A percentile compares a stretch with the other conserved stretches of the same genome.
Conservation (phyloP, 2,888 invertebrate species). For the Polydrusus pterygomalis region DNA sequence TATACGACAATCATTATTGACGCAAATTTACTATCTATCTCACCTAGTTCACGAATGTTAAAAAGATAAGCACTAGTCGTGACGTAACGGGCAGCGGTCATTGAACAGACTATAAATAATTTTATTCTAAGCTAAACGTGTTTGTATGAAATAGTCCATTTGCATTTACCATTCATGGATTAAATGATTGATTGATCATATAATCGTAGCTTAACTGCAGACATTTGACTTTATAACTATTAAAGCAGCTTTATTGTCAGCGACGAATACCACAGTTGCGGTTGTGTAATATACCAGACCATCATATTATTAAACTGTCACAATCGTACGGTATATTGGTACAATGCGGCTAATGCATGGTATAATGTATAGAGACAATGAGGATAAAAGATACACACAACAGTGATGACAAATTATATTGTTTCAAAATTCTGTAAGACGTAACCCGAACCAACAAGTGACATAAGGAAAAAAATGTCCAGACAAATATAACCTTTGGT, state of each 20-base stretch:
- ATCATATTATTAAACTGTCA: not conserved
- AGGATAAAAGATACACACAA: not conserved
- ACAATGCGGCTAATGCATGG: not conserved
- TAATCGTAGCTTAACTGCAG: not conserved
- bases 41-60: no score
- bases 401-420: no score
- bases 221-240: conserved; percentile 8
- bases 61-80: no score
- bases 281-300: not conserved
- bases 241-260: conserved; percentile 8
- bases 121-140: no score
- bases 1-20: no score
- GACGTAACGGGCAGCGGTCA: no score
- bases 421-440: no score
- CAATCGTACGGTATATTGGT: not conserved
- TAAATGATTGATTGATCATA: not conserved
- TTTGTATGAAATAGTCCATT: not conserved
- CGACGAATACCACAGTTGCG: not conserved
- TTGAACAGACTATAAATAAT: no score
- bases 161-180: not conserved
- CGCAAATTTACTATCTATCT: no score
- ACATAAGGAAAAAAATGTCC: no score
- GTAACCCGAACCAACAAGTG: no score
- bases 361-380: not conserved
- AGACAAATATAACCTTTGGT: no score